Conservation (phyloP, 1,140 invertebrate species). For the Delia radicum region DNA sequence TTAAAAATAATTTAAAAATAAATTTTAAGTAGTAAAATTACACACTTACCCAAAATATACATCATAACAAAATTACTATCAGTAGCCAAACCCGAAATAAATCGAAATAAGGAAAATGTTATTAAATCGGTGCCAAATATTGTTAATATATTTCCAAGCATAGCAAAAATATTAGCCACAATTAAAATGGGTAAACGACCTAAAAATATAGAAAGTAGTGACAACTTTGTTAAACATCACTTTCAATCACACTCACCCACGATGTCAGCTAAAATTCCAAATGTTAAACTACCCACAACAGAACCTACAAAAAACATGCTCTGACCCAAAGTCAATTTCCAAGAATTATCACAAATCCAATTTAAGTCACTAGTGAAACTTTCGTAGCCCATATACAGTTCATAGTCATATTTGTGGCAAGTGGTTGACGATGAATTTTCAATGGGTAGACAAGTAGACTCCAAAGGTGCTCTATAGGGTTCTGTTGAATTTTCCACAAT, state of each 20-base stretch:
- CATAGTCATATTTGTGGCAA: slow-evolving; percentile 39
- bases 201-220: background rate
- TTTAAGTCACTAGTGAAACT: slow-evolving; percentile 53
- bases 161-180: slow-evolving; percentile 56
- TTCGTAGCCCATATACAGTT: slow-evolving; percentile 45
- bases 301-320: slow-evolving; percentile 62
- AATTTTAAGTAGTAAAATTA: background rate
- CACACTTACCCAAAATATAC: slow-evolving; percentile 59
- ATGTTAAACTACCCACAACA: slow-evolving; percentile 58
- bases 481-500: background rate
- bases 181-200: slow-evolving; percentile 31
- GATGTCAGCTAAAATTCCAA: slow-evolving; percentile 59
- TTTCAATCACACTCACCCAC: slow-evolving; percentile 31
- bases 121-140: slow-evolving; percentile 52
- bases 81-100: slow-evolving; percentile 60
- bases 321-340: slow-evolving; percentile 60
- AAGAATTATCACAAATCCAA: slow-evolving; percentile 61
- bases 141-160: slow-evolving; percentile 58
- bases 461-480: background rate
- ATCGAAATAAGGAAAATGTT: slow-evolving; percentile 56
- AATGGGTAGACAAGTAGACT: slow-evolving; percentile 16
- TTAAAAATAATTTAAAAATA: no score
- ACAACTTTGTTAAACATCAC: background rate
- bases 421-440: slow-evolving; percentile 30
- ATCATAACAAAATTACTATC: slow-evolving; percentile 63